A percentile compares a stretch with the other conserved stretches of the same genome.
These are phyloP conservation scores for Piaya cayana DNA, from an alignment of 2,113 vertebrate species.

Conservation along the genomic window DNA sequence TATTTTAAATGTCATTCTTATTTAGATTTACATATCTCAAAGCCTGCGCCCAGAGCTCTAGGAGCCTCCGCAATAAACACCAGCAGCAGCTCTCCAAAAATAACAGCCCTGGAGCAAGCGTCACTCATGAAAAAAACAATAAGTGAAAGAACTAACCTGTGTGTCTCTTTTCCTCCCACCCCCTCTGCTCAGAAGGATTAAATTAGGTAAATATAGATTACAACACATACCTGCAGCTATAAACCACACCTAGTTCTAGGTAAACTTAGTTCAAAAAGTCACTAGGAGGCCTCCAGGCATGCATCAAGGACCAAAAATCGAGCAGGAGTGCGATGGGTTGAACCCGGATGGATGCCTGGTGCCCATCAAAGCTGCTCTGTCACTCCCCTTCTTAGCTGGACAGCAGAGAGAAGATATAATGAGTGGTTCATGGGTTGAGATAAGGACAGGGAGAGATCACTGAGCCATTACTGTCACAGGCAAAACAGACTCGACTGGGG, in stretches of 20 bases:
- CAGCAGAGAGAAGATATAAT: too few relatives aligned
- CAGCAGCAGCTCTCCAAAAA: neutral
- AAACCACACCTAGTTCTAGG: neutral
- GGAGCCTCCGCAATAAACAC: neutral
- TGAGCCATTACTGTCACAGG: too few relatives aligned
- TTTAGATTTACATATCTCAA: slow-evolving; percentile 33
- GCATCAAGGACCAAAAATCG: accelerated
- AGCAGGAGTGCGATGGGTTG: neutral
- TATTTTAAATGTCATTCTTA: slow-evolving; percentile 32
- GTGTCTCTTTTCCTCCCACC: neutral
- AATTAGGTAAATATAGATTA: neutral
- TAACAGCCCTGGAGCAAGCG: neutral
- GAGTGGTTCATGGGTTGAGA: too few relatives aligned
- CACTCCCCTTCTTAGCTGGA: too few relatives aligned
- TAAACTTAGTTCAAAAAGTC: neutral
- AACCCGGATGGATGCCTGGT: too few relatives aligned
- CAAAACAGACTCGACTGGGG: too few relatives aligned
- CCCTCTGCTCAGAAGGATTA: neutral
- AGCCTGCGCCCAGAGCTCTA: neutral
- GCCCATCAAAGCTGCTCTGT: too few relatives aligned
- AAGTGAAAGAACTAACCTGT: neutral
- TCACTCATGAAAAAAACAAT: neutral
- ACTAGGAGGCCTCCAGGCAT: neutral
- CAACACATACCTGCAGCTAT: neutral
- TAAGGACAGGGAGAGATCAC: too few relatives aligned